Conservation (phyloP, 2,797 vertebrate species). For the Heterohyrax brucei region DNA sequence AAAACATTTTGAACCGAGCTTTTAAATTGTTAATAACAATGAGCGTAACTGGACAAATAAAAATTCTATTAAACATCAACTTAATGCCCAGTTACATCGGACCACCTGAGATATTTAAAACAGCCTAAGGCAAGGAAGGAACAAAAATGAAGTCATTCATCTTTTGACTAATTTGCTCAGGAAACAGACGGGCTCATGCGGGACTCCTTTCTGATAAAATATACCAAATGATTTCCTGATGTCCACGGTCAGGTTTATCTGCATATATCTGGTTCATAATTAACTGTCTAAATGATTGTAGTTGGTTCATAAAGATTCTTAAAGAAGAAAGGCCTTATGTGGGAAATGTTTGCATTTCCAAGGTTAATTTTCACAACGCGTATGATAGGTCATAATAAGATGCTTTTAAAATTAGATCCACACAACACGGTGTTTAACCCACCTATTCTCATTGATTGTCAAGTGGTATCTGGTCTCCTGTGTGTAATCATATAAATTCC, state of each 20-base stretch:
- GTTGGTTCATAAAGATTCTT: conserved; percentile 57
- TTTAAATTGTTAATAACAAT: conserved; percentile 46
- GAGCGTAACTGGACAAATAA: conserved; percentile 14
- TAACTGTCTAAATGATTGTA: conserved; percentile 70
- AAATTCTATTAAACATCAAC: conserved; percentile 30
- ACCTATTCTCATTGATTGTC: background rate
- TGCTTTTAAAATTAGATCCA: background rate
- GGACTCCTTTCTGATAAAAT: conserved; percentile 60
- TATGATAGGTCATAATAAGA: background rate
- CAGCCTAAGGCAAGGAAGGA: conserved; percentile 63
- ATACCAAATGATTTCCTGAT: conserved; percentile 56
- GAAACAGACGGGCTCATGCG: conserved; percentile 61
- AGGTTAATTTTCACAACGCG: conserved; percentile 28
- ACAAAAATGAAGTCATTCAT: conserved; percentile 80
- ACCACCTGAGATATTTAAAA: conserved; percentile 69
- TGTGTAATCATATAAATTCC: background rate
- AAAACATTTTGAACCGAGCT: background rate
- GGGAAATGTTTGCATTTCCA: conserved; percentile 45
- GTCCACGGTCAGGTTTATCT: conserved; percentile 53
- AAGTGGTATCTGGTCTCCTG: background rate
- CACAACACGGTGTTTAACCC: background rate
- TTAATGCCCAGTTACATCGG: conserved; percentile 40
- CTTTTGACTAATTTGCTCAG: conserved; percentile 73
- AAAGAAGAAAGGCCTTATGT: background rate
- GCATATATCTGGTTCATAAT: conserved; percentile 58